Evolutionary conservation across 1,140 invertebrate genomes (phyloP).

Genomic region (Drosophila dunni): DNA sequence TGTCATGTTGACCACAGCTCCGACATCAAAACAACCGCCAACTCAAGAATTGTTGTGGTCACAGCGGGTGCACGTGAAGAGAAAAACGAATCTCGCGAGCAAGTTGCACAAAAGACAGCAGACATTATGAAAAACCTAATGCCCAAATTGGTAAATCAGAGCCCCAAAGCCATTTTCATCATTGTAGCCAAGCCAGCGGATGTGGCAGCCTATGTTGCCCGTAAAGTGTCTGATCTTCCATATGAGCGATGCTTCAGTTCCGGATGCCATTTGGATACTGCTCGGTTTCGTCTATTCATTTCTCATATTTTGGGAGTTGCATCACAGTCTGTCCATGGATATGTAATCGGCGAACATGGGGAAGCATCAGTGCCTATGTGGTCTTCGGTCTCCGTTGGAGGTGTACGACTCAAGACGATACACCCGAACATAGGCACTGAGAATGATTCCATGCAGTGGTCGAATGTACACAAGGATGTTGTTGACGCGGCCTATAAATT

Average conservation of each 20-base stretch:
- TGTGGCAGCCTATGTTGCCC: slow-evolving; percentile 93
- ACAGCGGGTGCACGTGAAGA: slow-evolving; percentile 92
- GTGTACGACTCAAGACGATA: slow-evolving; percentile 87
- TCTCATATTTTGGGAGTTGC: slow-evolving; percentile 91
- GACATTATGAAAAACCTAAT: slow-evolving; percentile 93
- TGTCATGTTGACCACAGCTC: slow-evolving; percentile 5
- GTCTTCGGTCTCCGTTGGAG: slow-evolving; percentile 87
- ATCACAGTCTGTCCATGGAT: slow-evolving; percentile 91
- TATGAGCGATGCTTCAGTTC: slow-evolving; percentile 93
- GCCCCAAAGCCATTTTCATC: slow-evolving; percentile 92
- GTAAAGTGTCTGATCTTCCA: slow-evolving; percentile 93
- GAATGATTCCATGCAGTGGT: slow-evolving; percentile 91
- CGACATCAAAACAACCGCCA: slow-evolving; percentile 90
- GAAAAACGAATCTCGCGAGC: slow-evolving; percentile 91
- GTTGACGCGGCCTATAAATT: slow-evolving; percentile 92
- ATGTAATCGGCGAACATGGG: slow-evolving; percentile 94
- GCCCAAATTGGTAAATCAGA: slow-evolving; percentile 91
- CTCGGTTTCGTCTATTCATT: slow-evolving; percentile 92
- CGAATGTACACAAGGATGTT: slow-evolving; percentile 89
- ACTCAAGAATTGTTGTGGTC: slow-evolving; percentile 92
- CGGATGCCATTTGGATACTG: slow-evolving; percentile 95
- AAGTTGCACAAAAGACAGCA: slow-evolving; percentile 92
- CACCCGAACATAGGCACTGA: slow-evolving; percentile 89
- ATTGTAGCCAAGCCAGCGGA: slow-evolving; percentile 95
- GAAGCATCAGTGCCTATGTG: slow-evolving; percentile 92